Conservation (phyloP, 2,888 invertebrate genomes). For the Autographa pulchrina region DNA sequence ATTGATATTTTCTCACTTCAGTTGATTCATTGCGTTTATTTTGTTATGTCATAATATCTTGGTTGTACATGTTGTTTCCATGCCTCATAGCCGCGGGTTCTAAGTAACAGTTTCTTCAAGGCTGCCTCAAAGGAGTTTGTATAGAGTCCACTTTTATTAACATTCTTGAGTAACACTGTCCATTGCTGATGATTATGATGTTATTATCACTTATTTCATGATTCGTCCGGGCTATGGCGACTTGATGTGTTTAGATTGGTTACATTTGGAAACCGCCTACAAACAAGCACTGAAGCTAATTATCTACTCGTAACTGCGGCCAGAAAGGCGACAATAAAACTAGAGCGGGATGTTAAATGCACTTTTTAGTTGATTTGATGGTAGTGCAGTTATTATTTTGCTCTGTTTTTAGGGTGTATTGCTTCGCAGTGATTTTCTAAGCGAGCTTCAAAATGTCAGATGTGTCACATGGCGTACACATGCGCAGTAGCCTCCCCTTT, state of each 20-base stretch:
- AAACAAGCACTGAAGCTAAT: slow-evolving; percentile 58
- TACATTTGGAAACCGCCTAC: slow-evolving; percentile 63
- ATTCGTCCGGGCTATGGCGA: slow-evolving; percentile 75
- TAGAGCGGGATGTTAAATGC: slow-evolving; percentile 34
- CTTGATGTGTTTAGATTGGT: slow-evolving; percentile 67
- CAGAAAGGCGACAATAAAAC: slow-evolving; percentile 24
- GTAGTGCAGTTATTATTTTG: slow-evolving; percentile 62
- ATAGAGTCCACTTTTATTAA: slow-evolving; percentile 56
- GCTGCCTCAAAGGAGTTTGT: slow-evolving; percentile 43
- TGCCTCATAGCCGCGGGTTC: slow-evolving; percentile 48
- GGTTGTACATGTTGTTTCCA: slow-evolving; percentile 41
- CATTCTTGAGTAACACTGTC: slow-evolving; percentile 64
- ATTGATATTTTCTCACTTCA: slow-evolving; percentile 56
- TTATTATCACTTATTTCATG: slow-evolving; percentile 69
- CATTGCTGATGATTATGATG: slow-evolving; percentile 49
- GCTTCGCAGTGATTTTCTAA: slow-evolving; percentile 76
- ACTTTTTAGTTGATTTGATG: slow-evolving; percentile 41
- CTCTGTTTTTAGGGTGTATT: slow-evolving; percentile 72
- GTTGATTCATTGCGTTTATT: slow-evolving; percentile 58
- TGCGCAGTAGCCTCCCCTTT: slow-evolving; percentile 74
- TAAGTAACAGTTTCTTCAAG: slow-evolving; percentile 43
- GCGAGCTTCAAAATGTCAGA: slow-evolving; percentile 79
- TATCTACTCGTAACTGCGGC: slow-evolving; percentile 38
- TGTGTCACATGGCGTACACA: slow-evolving; percentile 78
- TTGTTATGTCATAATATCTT: slow-evolving; percentile 56